Base-by-base conservation (phyloP, 2,113 vertebrate genomes). In the Platysternon megacephalum region DNA sequence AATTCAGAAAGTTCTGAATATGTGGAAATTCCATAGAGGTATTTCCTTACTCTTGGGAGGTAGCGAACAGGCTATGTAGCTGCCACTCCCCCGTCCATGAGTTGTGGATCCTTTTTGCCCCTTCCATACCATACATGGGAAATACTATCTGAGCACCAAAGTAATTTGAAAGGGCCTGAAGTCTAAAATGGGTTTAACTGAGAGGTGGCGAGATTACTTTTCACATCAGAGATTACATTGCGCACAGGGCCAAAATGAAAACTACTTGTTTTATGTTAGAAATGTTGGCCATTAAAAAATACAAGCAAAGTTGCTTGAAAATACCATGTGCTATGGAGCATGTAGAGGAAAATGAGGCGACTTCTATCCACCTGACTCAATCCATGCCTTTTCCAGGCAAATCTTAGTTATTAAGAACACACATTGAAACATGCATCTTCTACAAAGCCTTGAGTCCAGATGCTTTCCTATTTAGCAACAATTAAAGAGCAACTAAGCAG, bases 401-500 rank as follows among this genome's bases (percentile, higher is more conserved):
- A 44, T 2, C 21, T 0, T 1, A 11, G 17, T 65, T 58, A 81
- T 39, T 21, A 9, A 3, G 32, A 1, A 9, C 0, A 42, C n/a
- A 28, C 28, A 49, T 3, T 6, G 4, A 85, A 91, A 79, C 22
- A 56, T 46, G 49, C 22, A 51, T 58, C 49, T 35, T 2, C 52
- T 55, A 80, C 11, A 58, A 91, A 83, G 49, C 1, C 2, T 8
- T 29, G 1, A 12, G 12, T n/a, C 7, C n/a, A 86, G 81, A 72
- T 3, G 0, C 46, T 8, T 85, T 87, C 26, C 81, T 42, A 9
- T 55, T 91, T 78, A 85, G 42, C 52, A 29, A 58, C 21, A 28
- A 95, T 92, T 46, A 84, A 92, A 85, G 58, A 87, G 4, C 85
- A 93, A 80, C 35, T 65, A 81, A 86, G 82, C 8, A 85, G 49